These are phyloP conservation scores for Hiodon tergisus DNA, from an alignment of 2,113 vertebrate species.

Conservation along the genomic window DNA sequence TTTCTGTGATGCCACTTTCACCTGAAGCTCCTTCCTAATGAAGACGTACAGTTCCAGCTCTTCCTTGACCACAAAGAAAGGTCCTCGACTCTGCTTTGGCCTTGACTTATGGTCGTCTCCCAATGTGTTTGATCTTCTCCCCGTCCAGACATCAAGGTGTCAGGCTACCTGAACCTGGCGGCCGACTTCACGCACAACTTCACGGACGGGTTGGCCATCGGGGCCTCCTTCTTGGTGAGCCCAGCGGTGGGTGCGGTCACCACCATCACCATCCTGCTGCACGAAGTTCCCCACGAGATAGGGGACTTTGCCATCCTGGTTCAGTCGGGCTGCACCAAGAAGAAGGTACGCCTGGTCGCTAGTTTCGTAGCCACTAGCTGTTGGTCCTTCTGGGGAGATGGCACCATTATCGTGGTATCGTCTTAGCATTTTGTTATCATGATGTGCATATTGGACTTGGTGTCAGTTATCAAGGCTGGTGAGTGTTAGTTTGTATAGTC, in stretches of 20 bases:
- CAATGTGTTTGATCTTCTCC: neutral
- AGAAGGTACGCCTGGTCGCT: constrained; percentile 59
- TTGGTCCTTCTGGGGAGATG: neutral
- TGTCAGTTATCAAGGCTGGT: too few species aligned
- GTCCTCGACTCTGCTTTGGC: neutral
- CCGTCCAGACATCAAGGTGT: constrained; percentile 74
- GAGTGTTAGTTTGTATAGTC: too few species aligned
- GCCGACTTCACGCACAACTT: constrained; percentile 89
- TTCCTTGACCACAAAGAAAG: too few species aligned
- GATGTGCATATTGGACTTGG: too few species aligned
- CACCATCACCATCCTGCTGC: constrained; percentile 82
- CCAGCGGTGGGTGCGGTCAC: constrained; percentile 72
- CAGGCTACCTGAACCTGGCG: constrained; percentile 82
- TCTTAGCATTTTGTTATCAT: neutral
- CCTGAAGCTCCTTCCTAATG: too few species aligned
- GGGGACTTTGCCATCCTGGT: constrained; percentile 92
- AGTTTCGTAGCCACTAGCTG: neutral
- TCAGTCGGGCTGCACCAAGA: constrained; percentile 87
- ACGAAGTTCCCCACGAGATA: constrained; percentile 87
- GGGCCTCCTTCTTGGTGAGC: constrained; percentile 80
- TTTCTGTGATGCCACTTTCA: too few species aligned
- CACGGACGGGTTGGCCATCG: constrained; percentile 83
- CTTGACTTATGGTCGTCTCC: neutral
- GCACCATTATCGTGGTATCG: neutral
- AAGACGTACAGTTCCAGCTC: too few species aligned